These are phyloP conservation scores for Neofelis nebulosa DNA, from an alignment of 2,113 vertebrate genomes.

Conservation along the genomic window DNA sequence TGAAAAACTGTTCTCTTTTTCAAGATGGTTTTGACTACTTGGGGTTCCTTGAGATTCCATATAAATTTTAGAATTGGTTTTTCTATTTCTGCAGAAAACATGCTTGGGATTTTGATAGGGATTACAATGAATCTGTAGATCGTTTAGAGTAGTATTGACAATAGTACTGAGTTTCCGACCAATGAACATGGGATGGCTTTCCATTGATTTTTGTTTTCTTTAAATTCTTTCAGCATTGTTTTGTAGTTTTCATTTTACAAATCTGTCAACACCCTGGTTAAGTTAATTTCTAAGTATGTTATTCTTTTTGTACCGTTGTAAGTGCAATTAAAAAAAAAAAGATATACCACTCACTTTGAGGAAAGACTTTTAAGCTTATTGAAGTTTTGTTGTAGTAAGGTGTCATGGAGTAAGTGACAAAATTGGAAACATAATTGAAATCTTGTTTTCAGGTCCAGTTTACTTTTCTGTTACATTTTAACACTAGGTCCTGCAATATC, in stretches of 20 bases:
- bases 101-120: neutral
- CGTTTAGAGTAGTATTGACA: neutral
- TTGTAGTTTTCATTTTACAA: neutral
- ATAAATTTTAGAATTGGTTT: neutral
- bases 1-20: neutral
- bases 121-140: neutral
- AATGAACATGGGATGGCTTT: neutral
- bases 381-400: neutral
- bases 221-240: neutral
- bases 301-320: neutral
- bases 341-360: neutral
- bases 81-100: neutral
- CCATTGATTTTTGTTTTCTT: neutral
- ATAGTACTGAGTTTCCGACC: neutral
- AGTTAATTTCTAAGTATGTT: neutral
- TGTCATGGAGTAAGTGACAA: neutral
- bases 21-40: neutral
- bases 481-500: accelerated
- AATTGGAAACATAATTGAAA: neutral
- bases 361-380: neutral
- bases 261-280: neutral
- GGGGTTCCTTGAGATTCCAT: neutral
- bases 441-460: neutral
- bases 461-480: neutral
- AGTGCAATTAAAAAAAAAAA: neutral